Evolutionary conservation across 2,888 invertebrate genomes (phyloP), one percentile per base, ranked within the genome.

Genomic region (Halocaridina rubra): DNA sequence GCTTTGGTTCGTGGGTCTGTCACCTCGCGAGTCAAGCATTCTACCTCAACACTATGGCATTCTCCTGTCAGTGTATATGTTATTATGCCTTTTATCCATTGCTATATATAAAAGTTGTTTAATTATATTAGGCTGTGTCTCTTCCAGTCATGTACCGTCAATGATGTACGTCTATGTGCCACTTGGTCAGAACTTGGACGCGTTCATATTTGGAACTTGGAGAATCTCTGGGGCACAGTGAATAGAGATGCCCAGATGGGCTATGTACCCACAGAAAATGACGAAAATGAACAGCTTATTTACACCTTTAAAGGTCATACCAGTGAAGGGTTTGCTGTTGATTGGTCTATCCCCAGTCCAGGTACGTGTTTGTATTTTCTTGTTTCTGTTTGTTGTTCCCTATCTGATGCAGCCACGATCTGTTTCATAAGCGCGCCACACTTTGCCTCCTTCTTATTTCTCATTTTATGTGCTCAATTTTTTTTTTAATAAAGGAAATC

Each of bases 121-220:
- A n/a, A n/a, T n/a, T n/a, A n/a, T n/a, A n/a, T n/a, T n/a, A n/a
- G n/a, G n/a, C n/a, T n/a, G n/a, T 67, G 8, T n/a, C 71, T 64
- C 69, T 89, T 89, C 75, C 89, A 92, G 92, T 89, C 91, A 64
- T 90, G 90, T 77, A 71, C 46, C 2, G 29, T 87, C 39, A 87
- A 88, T 57, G 67, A 84, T 10, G 46, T 71, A 7, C 71, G 29
- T 4, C 32, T 97, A 88, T 97, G 96, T 72, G 99, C 98, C 0
- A 95, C 95, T 67, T 99, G 99, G 99, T 98, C 98, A 89, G 99
- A 99, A 92, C 92, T 95, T 81, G 98, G 98, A 0, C 93, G 95
- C 89, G 98, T 99, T 0, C 95, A 96, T 90, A 93, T 99, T 87
- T 99, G 97, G 96, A 95, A 98, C 91, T 92, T 99, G 89, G 94